These are phyloP conservation scores for Pteronura brasiliensis DNA, from an alignment of 2,113 vertebrate genomes.

Conservation along the genomic window DNA sequence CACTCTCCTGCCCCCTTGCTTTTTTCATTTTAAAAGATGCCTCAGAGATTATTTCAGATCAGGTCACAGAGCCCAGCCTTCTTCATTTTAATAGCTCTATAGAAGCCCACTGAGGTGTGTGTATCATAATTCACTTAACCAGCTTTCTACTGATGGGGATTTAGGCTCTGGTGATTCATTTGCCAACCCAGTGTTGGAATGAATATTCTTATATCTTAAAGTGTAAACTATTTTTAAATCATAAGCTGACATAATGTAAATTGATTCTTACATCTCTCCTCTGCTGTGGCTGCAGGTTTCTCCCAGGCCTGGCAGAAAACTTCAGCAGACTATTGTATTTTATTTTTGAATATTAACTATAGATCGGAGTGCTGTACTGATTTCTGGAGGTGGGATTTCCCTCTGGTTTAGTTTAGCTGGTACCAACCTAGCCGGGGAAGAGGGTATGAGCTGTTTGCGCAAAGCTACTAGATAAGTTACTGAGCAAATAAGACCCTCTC, in stretches of 20 bases:
- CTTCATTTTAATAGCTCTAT: not conserved
- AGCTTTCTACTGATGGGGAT: not conserved
- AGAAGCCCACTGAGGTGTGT: not conserved
- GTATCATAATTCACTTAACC: not conserved
- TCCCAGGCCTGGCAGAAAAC: not conserved
- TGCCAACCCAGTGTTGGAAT: not conserved
- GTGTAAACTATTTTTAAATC: not conserved
- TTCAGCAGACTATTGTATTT: slow-evolving; percentile 29
- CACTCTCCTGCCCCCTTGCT: not conserved
- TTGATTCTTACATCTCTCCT: not conserved
- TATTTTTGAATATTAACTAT: slow-evolving; percentile 23
- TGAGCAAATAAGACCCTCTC: not conserved
- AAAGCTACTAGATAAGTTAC: not conserved
- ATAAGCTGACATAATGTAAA: not conserved
- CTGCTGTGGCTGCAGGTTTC: not conserved
- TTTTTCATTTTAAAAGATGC: not conserved
- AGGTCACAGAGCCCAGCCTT: not conserved
- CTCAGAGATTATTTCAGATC: not conserved
- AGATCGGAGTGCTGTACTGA: not conserved
- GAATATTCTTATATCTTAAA: not conserved
- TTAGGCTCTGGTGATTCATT: not conserved
- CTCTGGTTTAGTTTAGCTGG: not conserved
- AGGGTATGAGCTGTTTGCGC: not conserved
- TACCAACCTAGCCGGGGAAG: not conserved
- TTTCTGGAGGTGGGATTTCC: not conserved